phyloP scores from a whole-genome alignment of 2,113 vertebrate species.

The Ctenomys sociabilis region DNA sequence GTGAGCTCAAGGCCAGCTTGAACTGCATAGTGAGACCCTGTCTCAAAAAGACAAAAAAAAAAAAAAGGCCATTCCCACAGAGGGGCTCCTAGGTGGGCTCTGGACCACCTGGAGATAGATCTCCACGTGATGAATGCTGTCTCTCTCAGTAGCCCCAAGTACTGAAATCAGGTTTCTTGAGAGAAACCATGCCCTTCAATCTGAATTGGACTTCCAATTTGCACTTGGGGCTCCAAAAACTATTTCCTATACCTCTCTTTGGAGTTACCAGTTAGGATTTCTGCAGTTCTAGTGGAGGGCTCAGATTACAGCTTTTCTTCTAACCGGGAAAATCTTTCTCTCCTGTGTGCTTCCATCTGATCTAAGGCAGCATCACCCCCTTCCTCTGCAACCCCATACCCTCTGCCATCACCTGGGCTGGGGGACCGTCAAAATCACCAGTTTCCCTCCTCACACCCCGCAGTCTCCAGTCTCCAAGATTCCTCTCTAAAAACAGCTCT shows the following conservation, averaged over 20 bases:
- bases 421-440: background rate
- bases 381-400: background rate
- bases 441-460: background rate
- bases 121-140: accelerated
- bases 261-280: background rate
- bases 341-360: background rate
- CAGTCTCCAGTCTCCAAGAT: background rate
- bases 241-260: background rate
- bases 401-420: background rate
- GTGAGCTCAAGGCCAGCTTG: too few species aligned
- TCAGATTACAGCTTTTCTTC: background rate
- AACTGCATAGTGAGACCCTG: too few species aligned
- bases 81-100: background rate
- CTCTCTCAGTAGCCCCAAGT: background rate
- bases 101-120: background rate
- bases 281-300: background rate
- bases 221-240: background rate
- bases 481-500: background rate
- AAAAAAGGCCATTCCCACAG: too few species aligned
- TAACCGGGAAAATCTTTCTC: background rate
- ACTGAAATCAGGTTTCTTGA: background rate
- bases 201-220: background rate
- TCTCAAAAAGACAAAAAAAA: too few species aligned
- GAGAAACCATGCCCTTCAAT: background rate
- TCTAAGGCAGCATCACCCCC: background rate